phyloP scores from a whole-genome alignment of 2,797 vertebrate genomes.

The Heteromormyrus szaboi region DNA sequence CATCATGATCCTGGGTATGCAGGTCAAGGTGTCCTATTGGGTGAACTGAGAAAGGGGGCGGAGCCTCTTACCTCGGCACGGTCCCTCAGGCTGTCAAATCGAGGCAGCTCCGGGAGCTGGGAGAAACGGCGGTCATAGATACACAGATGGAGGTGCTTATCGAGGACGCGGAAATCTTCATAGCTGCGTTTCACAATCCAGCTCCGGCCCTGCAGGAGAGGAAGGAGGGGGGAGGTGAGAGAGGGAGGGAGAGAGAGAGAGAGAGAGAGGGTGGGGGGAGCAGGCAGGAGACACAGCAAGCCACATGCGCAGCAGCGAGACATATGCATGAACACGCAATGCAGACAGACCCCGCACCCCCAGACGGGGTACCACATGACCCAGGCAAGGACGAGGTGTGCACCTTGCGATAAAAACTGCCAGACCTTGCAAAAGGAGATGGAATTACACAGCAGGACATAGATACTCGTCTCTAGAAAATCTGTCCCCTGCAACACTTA shows the following conservation, averaged over 20 bases:
- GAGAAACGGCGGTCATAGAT: slow-evolving; percentile 97
- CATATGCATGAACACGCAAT: neutral
- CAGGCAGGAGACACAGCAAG: neutral
- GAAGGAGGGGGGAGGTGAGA: slow-evolving; percentile 3
- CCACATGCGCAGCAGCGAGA: neutral
- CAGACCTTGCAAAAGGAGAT: neutral
- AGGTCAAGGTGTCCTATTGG: neutral
- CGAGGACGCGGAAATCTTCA: slow-evolving; percentile 95
- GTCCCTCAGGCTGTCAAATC: slow-evolving; percentile 82
- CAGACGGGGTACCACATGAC: neutral
- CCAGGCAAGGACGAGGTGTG: neutral
- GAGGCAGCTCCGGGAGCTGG: slow-evolving; percentile 89
- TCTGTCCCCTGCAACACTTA: neutral
- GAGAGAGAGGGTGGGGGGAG: neutral
- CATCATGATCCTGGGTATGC: neutral
- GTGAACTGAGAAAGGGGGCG: neutral
- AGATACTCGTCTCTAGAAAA: neutral
- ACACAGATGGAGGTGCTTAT: slow-evolving; percentile 95
- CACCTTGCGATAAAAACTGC: neutral
- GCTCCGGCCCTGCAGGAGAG: slow-evolving; percentile 76
- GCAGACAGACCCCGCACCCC: neutral
- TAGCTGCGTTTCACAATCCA: slow-evolving; percentile 98
- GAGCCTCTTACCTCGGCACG: slow-evolving; percentile 72
- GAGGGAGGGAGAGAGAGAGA: neutral
- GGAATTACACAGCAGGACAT: neutral